These are phyloP conservation scores for Gonioctena quinquepunctata DNA, from an alignment of 1,140 invertebrate species.

Conservation along the genomic window DNA sequence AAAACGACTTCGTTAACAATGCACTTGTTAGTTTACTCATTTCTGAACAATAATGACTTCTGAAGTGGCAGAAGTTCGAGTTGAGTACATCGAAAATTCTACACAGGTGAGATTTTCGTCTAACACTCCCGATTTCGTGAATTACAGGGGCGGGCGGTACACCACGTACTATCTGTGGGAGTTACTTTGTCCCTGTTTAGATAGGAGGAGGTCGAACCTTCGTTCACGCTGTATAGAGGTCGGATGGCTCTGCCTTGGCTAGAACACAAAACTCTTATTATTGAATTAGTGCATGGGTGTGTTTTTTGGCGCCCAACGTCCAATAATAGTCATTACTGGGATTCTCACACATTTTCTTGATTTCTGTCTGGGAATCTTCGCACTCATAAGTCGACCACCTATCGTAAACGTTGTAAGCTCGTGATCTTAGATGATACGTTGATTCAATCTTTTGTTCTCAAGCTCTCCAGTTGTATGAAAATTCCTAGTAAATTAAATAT, in stretches of 20 bases:
- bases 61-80: conserved; percentile 32
- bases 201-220: conserved; percentile 47
- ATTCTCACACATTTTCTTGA: not conserved
- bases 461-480: too few species aligned
- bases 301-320: conserved; percentile 14
- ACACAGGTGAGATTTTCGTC: conserved; percentile 25
- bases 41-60: conserved; percentile 29
- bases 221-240: conserved; percentile 32
- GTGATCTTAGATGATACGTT: too few species aligned
- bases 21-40: conserved; percentile 17
- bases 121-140: not conserved
- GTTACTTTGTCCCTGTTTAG: conserved; percentile 46
- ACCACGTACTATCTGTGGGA: conserved; percentile 45
- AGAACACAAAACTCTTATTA: conserved; percentile 22
- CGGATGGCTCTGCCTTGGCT: conserved; percentile 24
- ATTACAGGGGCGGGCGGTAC: conserved; percentile 29
- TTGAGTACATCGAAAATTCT: conserved; percentile 28
- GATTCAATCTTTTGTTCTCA: too few species aligned
- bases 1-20: conserved; percentile 18
- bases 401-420: too few species aligned
- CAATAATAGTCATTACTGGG: conserved; percentile 10
- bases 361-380: not conserved
- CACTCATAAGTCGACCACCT: too few species aligned
- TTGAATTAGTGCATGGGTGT: conserved; percentile 26
- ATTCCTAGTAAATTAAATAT: too few species aligned